Evolutionary conservation across 2,113 vertebrate species (phyloP).

Genomic region (Rhinogobius similis): DNA sequence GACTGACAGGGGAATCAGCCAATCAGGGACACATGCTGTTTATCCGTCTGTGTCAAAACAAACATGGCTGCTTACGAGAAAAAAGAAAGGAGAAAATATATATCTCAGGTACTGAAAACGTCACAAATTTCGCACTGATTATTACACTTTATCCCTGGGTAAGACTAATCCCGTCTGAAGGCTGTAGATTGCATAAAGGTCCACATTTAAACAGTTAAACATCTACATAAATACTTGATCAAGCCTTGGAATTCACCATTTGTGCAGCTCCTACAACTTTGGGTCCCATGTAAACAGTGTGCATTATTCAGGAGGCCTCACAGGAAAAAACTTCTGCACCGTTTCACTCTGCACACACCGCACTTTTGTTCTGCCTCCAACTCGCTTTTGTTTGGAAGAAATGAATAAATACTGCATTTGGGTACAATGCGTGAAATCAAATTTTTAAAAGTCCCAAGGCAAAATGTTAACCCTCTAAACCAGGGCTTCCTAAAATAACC

Average conservation of each 20-base stretch:
- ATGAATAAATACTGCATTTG: constrained; percentile 1
- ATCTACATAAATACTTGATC: not conserved
- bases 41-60: no score
- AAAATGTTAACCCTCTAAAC: not conserved
- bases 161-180: no score
- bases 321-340: not conserved
- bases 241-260: not conserved
- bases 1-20: no score
- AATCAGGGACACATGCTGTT: no score
- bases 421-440: not conserved
- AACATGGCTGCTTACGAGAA: no score
- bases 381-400: not conserved
- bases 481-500: no score
- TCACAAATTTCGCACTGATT: no score
- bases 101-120: no score
- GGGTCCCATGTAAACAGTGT: not conserved
- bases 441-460: not conserved
- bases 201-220: not conserved
- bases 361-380: constrained; percentile 1
- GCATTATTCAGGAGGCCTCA: not conserved
- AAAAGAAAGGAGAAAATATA: no score
- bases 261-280: not conserved
- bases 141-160: no score
- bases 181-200: not conserved
- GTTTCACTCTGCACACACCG: not conserved